Evolutionary conservation across 2,797 vertebrate species (phyloP).

Genomic region (Neosilurus mollespiculum): DNA sequence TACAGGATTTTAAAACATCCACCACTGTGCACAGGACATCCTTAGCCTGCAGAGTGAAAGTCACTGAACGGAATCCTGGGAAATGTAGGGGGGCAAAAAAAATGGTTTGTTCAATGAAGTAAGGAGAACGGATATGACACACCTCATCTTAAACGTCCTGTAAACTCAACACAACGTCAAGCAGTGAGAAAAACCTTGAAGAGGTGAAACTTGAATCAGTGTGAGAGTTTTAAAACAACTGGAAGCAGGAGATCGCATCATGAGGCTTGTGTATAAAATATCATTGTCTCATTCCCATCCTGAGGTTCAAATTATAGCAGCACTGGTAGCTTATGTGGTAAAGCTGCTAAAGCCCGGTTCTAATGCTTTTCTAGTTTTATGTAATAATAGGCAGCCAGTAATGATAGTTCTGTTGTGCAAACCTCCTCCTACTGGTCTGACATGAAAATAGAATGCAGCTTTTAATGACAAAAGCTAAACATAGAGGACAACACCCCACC

Average conservation of each 20-base stretch:
- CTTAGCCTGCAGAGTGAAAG: conserved; percentile 84
- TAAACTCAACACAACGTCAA: not conserved
- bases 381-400: not conserved
- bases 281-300: not conserved
- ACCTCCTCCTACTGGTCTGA: not conserved
- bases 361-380: not conserved
- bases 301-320: not conserved
- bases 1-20: conserved; percentile 90
- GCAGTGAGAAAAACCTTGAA: not conserved
- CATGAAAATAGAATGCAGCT: not conserved
- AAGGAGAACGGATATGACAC: not conserved
- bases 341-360: not conserved
- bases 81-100: conserved; percentile 36
- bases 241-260: not conserved
- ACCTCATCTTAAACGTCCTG: not conserved
- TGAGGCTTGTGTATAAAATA: not conserved
- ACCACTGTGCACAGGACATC: conserved; percentile 89
- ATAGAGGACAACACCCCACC: not conserved
- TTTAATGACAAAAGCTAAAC: not conserved
- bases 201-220: not conserved
- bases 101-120: not conserved
- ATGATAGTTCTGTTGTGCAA: not conserved
- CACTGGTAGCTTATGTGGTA: not conserved
- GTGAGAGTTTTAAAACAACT: not conserved
- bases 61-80: conserved; percentile 89